A percentile compares a stretch with the other conserved stretches of the same genome.
Conservation (phyloP, 2,888 invertebrate genomes). For the Brachyptera putata region DNA sequence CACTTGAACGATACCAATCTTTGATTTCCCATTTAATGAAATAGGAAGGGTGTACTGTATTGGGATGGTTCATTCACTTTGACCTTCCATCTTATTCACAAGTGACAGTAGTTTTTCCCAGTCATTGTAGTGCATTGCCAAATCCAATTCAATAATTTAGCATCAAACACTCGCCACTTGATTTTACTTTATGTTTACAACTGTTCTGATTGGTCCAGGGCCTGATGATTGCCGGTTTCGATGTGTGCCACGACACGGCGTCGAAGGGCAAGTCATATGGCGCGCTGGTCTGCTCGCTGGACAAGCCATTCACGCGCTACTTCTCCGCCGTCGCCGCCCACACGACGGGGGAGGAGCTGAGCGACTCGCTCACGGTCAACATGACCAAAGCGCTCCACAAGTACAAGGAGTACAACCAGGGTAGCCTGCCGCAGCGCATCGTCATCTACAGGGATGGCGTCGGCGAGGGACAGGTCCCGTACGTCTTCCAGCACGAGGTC, state of each 20-base stretch:
- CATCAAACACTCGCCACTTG: not conserved
- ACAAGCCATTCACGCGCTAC: conserved; percentile 58
- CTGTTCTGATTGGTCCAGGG: conserved; percentile 41
- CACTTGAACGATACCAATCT: too few relatives aligned
- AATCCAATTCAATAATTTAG: too few relatives aligned
- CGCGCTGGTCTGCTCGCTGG: conserved; percentile 72
- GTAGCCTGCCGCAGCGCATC: conserved; percentile 61
- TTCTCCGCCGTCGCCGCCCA: conserved; percentile 72
- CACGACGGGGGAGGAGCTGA: conserved; percentile 69
- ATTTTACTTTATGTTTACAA: not conserved
- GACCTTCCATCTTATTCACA: too few relatives aligned
- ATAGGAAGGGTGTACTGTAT: too few relatives aligned
- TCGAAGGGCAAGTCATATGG: conserved; percentile 56
- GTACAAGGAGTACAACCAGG: conserved; percentile 51
- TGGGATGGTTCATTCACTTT: too few relatives aligned
- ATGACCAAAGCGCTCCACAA: conserved; percentile 52
- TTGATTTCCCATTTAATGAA: too few relatives aligned
- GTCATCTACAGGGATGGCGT: conserved; percentile 92
- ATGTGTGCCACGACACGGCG: conserved; percentile 81
- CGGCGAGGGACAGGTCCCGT: conserved; percentile 83
- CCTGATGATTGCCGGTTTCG: conserved; percentile 83
- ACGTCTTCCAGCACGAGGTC: conserved; percentile 74
- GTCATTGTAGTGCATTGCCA: too few relatives aligned
- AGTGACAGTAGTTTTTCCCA: too few relatives aligned
- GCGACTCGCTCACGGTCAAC: conserved; percentile 63